Base-by-base conservation (phyloP, 2,888 invertebrate genomes). In the Scaptomyza flava region DNA sequence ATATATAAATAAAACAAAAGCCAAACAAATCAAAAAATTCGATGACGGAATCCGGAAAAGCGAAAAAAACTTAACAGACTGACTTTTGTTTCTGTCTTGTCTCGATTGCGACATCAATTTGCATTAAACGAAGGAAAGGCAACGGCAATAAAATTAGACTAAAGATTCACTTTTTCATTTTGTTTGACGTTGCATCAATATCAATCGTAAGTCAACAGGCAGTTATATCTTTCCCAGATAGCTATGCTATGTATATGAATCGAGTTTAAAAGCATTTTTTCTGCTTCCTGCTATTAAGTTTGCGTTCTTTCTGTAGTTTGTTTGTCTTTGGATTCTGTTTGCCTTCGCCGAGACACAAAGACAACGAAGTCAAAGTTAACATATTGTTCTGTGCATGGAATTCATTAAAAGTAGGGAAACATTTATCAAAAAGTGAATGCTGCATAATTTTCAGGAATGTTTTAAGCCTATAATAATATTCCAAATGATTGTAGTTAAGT, bases 281-380 rank as follows among this genome's bases (percentile, higher is more conserved):
- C 66, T 70, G 79, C 73, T 72, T 54, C 58, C 60, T 46, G 58
- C 68, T 68, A 69, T 79, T 68, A 23, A 23, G 23, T 23, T 23
- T 23, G 23, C 23, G 23, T 23, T 27, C 27, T 6, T 27, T 27
- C 27, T 52, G 48, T 42, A 12, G 11, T 48, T 70, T 84, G 63
- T 78, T 83, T 78, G 68, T 76, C 67, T 81, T 83, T 73, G 72
- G 41, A 27, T 65, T 78, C 68, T 78, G 84, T 83, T 83, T 83
- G 76, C 38, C 34, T 56, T 68, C 30, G 67, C 52, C 64, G 62
- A 68, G 69, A 51, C 61, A 36, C 58, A 69, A 59, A 72, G 58
- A 58, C 58, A 69, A 66, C 60, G 65, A 11, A 23, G 52, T 14
- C 60, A 60, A 69, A 63, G 52, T 63, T 65, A 45, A 78, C 71